These are phyloP conservation scores for Clitarchus hookeri DNA, from an alignment of 2,888 invertebrate genomes.

Conservation along the genomic window DNA sequence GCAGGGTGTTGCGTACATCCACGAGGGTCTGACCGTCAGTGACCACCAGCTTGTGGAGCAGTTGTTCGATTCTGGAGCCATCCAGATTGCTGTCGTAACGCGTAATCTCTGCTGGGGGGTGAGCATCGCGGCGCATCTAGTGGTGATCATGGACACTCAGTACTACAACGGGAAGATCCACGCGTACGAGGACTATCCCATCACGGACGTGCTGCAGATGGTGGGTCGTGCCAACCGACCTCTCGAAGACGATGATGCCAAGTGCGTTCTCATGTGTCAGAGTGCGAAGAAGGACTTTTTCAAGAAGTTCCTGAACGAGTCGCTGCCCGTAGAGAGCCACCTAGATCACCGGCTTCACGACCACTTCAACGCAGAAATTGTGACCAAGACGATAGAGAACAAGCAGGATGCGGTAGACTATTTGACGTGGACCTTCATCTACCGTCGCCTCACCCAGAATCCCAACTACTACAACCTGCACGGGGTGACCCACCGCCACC, in stretches of 20 bases:
- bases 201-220: constrained; percentile 98
- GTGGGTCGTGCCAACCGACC: constrained; percentile 95
- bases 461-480: constrained; percentile 99
- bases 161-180: constrained; percentile 78
- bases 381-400: constrained; percentile 99
- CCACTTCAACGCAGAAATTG: constrained; percentile 99
- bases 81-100: constrained; percentile 91
- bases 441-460: constrained; percentile 95
- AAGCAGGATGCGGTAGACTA: constrained; percentile 99
- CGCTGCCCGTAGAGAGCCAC: constrained; percentile 96
- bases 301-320: constrained; percentile 96
- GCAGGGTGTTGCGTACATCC: constrained; percentile 96
- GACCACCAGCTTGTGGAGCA: constrained; percentile 93
- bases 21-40: constrained; percentile 85
- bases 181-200: constrained; percentile 96
- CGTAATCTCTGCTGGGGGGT: constrained; percentile 92
- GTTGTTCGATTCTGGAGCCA: constrained; percentile 89
- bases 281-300: constrained; percentile 98
- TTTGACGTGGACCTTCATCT: constrained; percentile 98
- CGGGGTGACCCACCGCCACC: constrained; percentile 93
- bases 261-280: constrained; percentile 96
- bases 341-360: constrained; percentile 97
- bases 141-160: constrained; percentile 96
- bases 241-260: constrained; percentile 86
- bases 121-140: constrained; percentile 89